Evolutionary conservation across 1,140 invertebrate genomes (phyloP).

Genomic region (Magallana gigas): DNA sequence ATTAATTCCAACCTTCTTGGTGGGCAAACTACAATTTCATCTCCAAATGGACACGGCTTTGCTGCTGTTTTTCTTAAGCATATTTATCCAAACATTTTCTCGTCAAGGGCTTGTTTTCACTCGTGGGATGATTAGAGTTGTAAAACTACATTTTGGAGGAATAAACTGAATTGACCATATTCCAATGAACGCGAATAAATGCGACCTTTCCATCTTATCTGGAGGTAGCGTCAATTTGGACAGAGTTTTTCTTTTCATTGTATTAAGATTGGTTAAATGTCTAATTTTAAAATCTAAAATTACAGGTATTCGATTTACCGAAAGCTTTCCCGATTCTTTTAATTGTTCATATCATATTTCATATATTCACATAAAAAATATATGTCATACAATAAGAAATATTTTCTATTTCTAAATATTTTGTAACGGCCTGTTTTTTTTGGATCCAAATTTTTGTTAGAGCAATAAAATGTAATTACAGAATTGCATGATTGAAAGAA

Average conservation of each 20-base stretch:
- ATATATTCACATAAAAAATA: too few relatives aligned
- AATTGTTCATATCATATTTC: too few relatives aligned
- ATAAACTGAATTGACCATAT: background rate
- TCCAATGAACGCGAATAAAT: background rate
- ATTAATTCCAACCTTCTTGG: constrained; percentile 26
- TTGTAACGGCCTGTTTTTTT: too few relatives aligned
- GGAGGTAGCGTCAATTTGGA: too few relatives aligned
- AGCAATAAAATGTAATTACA: constrained; percentile 28
- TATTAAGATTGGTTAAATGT: too few relatives aligned
- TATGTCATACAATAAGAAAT: too few relatives aligned
- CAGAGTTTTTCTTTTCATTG: too few relatives aligned
- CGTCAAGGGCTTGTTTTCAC: background rate
- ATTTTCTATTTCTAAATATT: too few relatives aligned
- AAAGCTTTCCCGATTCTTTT: too few relatives aligned
- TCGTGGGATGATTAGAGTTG: background rate
- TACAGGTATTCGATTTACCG: too few relatives aligned
- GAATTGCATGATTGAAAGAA: constrained; percentile 28
- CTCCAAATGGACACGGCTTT: background rate
- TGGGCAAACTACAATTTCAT: background rate
- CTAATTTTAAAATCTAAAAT: too few relatives aligned
- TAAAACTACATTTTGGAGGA: constrained; percentile 17
- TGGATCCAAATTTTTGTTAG: background rate
- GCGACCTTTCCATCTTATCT: background rate
- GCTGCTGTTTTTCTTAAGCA: background rate
- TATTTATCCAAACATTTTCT: constrained; percentile 18